These are phyloP conservation scores for Paralichthys olivaceus DNA, from an alignment of 2,113 vertebrate species.

Conservation along the genomic window DNA sequence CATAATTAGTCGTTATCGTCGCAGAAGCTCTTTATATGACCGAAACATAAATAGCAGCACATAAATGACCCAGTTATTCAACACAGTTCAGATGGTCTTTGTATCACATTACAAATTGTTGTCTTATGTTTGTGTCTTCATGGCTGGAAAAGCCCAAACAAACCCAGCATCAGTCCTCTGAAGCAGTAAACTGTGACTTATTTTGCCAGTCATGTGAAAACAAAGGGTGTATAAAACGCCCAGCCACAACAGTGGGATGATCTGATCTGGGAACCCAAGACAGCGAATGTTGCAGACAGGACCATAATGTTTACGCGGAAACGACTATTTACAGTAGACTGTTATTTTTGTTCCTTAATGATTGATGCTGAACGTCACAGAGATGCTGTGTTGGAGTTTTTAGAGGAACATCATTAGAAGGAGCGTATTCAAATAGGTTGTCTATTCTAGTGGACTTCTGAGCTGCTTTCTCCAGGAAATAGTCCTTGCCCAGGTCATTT, in stretches of 20 bases:
- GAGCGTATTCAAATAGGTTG: background rate
- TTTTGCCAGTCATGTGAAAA: conserved; percentile 79
- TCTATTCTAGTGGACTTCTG: background rate
- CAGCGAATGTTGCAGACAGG: conserved; percentile 3
- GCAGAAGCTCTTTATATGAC: background rate
- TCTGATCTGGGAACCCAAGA: conserved; percentile 25
- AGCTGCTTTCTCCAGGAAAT: background rate
- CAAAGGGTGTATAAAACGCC: conserved; percentile 67
- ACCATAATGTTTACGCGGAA: conserved; percentile 3
- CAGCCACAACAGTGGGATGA: conserved; percentile 46
- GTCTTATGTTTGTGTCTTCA: conserved; percentile 67
- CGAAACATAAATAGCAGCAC: background rate
- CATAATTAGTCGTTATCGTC: background rate
- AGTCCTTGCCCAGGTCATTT: background rate
- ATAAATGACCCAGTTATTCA: background rate
- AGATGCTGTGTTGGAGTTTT: background rate
- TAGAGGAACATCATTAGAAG: background rate
- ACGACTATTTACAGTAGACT: background rate
- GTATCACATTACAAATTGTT: conserved; percentile 54
- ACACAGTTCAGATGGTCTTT: conserved; percentile 3
- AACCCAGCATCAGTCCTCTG: conserved; percentile 61
- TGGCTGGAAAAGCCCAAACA: conserved; percentile 69
- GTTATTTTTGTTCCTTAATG: background rate
- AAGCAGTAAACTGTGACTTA: conserved; percentile 77
- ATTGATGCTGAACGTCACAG: background rate